Evolutionary conservation across 2,888 invertebrate species (phyloP), one percentile per base, ranked within the genome.

Genomic region (Matsumyia berberina): DNA sequence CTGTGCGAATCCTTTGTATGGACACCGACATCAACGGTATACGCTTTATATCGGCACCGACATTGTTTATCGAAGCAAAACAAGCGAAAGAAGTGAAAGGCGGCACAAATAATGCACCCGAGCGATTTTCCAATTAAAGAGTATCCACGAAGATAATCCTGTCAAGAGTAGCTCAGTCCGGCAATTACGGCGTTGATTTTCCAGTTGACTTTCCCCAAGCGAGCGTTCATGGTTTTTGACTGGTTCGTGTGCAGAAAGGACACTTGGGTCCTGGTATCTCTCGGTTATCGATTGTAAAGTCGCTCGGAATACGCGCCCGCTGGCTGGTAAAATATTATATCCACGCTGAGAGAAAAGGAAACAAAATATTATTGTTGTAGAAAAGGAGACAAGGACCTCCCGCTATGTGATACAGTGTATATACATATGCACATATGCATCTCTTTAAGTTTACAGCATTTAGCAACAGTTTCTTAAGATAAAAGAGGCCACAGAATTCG

Each of bases 1-100:
- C 33, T 70, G 19, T 66, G 60, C 39, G 74, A 76, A 66, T 64
- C 74, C 74, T 76, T 76, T 76, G 74, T 76, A 66, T 46, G 49
- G 66, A 57, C 31, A 76, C 66, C 66, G 74, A 46, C 74, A 46
- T 39, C 66, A 74, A 53, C 29, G 37, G 5, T 73, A 55, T 12
- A 24, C 19, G 33, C 60, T 72, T 60, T 53, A 44, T 46, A 33
- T 8, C 46, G 66, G 19, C 64, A 74, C 55, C 74, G 74, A 24
- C 74, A 70, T 58, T 49, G 58, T 58, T 49, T 70, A 49, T 60
- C 58, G 29, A 53, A 64, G 55, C 64, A 55, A 74, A 53, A 44
- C 64, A 64, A 57, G 53, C 64, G 73, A 55, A 33, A 69, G 37
- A 72, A 60, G 37, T 60, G 72, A 46, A 72, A 64, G 24, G 44